Conservation (phyloP, 92 coral and sea anemone genomes). For the Zoanthus solanderi region DNA sequence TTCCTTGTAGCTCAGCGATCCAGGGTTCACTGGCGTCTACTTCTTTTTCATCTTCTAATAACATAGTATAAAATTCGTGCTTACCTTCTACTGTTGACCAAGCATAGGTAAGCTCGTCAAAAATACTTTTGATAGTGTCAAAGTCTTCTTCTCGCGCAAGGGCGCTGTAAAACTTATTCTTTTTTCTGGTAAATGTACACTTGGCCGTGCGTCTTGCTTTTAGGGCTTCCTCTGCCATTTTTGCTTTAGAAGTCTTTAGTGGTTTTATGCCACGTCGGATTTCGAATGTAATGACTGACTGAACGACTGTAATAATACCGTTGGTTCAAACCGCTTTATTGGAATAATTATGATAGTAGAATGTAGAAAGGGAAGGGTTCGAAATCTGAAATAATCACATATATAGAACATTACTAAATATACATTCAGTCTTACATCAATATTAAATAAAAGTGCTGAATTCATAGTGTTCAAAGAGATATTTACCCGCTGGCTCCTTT, state of each 20-base stretch:
- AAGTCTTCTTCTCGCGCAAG: conserved; percentile 1
- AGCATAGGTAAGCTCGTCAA: conserved; percentile 23
- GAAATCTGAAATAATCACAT: no score
- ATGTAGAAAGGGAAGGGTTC: no score
- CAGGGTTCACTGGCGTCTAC: conserved; percentile 33
- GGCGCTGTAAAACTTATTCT: background rate
- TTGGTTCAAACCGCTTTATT: no score
- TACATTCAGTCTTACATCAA: no score
- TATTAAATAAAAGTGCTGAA: no score
- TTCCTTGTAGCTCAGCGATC: conserved; percentile 28
- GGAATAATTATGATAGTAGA: no score
- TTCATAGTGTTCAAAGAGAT: no score
- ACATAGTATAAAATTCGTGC: conserved; percentile 25
- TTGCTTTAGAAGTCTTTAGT: conserved; percentile 13
- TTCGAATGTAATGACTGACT: no score
- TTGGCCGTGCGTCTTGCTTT: conserved; percentile 22
- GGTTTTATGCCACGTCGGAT: no score
- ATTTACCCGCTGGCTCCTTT: no score
- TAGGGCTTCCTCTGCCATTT: conserved; percentile 18
- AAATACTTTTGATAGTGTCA: conserved; percentile 10
- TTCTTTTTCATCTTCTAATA: conserved; percentile 19
- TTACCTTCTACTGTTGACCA: conserved; percentile 21
- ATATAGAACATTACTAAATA: no score
- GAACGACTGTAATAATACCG: no score
- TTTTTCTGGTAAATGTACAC: background rate